A percentile compares a stretch with the other conserved stretches of the same genome.
Evolutionary conservation across 1,140 invertebrate genomes (phyloP).

Genomic region (Ceratina australensis): DNA sequence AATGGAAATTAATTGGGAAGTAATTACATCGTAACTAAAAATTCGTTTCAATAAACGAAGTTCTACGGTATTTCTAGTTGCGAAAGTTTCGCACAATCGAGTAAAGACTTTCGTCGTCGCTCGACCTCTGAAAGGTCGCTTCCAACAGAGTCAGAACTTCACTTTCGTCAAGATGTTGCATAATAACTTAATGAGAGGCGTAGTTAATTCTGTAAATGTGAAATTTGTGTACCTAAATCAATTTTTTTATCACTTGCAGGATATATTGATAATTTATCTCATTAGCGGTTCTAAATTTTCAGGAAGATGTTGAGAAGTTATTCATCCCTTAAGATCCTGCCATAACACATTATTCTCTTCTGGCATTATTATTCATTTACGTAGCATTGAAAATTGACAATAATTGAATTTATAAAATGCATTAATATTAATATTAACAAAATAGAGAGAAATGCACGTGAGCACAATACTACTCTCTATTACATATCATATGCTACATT

Average conservation of each 20-base stretch:
- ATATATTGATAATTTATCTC: too few relatives aligned
- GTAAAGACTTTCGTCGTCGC: constrained; percentile 28
- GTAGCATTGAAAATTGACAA: neutral
- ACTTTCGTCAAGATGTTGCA: constrained; percentile 35
- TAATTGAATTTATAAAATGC: neutral
- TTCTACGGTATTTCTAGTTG: constrained; percentile 16
- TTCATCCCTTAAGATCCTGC: neutral
- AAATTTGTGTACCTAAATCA: neutral
- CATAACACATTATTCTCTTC: too few relatives aligned
- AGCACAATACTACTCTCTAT: neutral
- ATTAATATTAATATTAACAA: neutral
- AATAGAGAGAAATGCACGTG: neutral
- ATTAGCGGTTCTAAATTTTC: neutral
- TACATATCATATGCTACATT: too few relatives aligned
- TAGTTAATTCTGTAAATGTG: constrained; percentile 9
- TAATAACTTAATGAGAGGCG: constrained; percentile 40
- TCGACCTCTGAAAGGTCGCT: constrained; percentile 32
- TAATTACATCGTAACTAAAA: too few relatives aligned
- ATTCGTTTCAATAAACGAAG: too few relatives aligned
- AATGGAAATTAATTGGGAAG: too few relatives aligned
- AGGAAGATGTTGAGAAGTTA: neutral
- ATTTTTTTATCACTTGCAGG: too few relatives aligned
- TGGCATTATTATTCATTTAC: neutral
- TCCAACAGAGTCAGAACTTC: neutral
- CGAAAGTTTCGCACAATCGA: constrained; percentile 35